These are phyloP conservation scores for Euclidia mi DNA, from an alignment of 2,888 invertebrate species.

Conservation along the genomic window DNA sequence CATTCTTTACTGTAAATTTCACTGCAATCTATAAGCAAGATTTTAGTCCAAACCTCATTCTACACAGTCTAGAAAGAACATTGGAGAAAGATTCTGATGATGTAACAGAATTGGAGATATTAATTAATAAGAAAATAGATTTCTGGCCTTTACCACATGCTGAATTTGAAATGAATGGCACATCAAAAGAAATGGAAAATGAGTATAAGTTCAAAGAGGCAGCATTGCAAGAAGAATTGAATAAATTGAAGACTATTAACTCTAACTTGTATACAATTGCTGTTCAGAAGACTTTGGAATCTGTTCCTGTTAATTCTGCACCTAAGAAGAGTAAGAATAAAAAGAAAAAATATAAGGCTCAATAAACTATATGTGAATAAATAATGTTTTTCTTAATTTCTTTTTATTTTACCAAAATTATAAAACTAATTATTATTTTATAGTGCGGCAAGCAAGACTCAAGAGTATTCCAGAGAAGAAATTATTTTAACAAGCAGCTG, in stretches of 20 bases:
- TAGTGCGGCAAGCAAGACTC: no score
- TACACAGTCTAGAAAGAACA: conserved; percentile 91
- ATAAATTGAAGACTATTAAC: conserved; percentile 89
- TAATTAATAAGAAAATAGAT: conserved; percentile 74
- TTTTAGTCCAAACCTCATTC: conserved; percentile 88
- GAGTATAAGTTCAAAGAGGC: conserved; percentile 70
- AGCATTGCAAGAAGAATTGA: conserved; percentile 84
- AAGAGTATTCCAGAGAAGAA: no score
- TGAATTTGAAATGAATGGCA: conserved; percentile 48
- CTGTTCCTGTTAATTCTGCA: conserved; percentile 52
- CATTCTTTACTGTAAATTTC: conserved; percentile 91
- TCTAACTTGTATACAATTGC: conserved; percentile 90
- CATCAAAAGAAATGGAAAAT: conserved; percentile 63
- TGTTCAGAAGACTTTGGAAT: conserved; percentile 80
- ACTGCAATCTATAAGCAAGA: conserved; percentile 90
- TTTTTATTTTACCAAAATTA: not conserved
- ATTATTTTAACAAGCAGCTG: no score
- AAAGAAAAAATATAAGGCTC: conserved; percentile 54
- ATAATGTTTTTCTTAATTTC: not conserved
- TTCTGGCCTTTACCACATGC: conserved; percentile 75
- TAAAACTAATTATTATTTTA: no score
- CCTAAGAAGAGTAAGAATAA: conserved; percentile 68
- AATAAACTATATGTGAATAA: conserved; percentile 23
- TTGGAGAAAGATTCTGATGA: conserved; percentile 88
- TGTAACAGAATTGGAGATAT: conserved; percentile 80